Conservation (phyloP, 2,113 vertebrate genomes). For the Oncorhynchus tshawytscha region DNA sequence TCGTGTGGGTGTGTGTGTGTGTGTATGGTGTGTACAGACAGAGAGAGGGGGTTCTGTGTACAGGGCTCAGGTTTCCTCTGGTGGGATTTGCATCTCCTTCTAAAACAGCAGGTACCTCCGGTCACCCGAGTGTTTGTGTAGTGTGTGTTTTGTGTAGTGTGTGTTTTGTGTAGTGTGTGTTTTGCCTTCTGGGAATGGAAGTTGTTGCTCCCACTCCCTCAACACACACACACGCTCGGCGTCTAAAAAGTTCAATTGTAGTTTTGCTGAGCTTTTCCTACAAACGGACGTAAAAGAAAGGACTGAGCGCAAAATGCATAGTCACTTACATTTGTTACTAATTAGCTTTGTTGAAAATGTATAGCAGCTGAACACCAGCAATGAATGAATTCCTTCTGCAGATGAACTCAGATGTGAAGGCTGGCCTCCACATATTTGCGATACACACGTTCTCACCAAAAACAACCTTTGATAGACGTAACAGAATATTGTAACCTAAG, state of each 20-base stretch:
- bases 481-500: not conserved
- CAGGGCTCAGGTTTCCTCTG: slow-evolving; percentile 11
- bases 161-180: no score
- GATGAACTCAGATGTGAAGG: no score
- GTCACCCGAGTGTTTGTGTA: slow-evolving; percentile 2
- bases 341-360: no score
- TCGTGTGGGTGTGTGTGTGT: slow-evolving; percentile 8
- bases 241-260: not conserved
- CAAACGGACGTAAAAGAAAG: not conserved
- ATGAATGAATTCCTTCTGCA: no score
- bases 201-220: not conserved
- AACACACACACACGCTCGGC: not conserved
- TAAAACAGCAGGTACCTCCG: slow-evolving; percentile 12
- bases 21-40: not conserved
- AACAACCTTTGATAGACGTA: slow-evolving; percentile 11
- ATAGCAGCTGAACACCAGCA: no score
- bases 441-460: not conserved
- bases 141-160: not conserved
- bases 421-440: not conserved
- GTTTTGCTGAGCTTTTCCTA: not conserved
- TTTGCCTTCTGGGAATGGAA: slow-evolving; percentile 9
- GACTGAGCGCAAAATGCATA: not conserved
- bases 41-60: not conserved
- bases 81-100: slow-evolving; percentile 25
- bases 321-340: not conserved